Evolutionary conservation across 2,888 invertebrate genomes (phyloP), one percentile per base, ranked within the genome.

Genomic region (Microctonus brassicae): DNA sequence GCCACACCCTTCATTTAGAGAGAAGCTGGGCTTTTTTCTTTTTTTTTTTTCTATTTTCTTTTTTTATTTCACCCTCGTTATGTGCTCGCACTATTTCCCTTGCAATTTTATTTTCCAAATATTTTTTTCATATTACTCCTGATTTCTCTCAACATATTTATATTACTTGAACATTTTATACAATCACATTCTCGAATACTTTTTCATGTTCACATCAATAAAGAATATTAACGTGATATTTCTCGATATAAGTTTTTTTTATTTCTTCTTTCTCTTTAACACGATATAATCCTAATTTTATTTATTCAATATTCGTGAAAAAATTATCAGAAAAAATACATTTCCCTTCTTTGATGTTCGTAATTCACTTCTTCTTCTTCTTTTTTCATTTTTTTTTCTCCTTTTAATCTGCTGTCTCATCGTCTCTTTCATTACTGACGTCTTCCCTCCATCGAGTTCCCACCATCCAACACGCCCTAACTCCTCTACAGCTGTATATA

Each of bases 381-480:
- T 57, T 26, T 57, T 53, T 42, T 42, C n/a, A 11, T 2, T 17
- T 58, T 34, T 9, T 9, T 55, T 58, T 58, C 20, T 5, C 33
- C n/a, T 17, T 58, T 17, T 26, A 24, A 55, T 55, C 24, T 24
- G 55, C 26, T 10, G 55, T 34, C 58, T 58, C 29, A 26, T 13
- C 26, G 55, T 58, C 58, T 58, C 17, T 58, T 34, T 34, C 58
- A 61, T 61, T 61, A 34, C 34, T 61, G 36, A 61, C 36, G 24
- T 39, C 61, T 69, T 10, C 39, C 62, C 29, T 57, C 39, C 36
- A 26, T 63, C 29, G 34, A 66, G 34, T n/a, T 13, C 39, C 36
- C 57, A 11, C n/a, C 10, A 26, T 33, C 67, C 34, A 42, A 9
- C 36, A 20, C 34, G 24, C 34, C 60, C 64, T 72, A 70, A 72